Evolutionary conservation across 2,113 vertebrate genomes (phyloP).

Genomic region (Theristicus caerulescens): DNA sequence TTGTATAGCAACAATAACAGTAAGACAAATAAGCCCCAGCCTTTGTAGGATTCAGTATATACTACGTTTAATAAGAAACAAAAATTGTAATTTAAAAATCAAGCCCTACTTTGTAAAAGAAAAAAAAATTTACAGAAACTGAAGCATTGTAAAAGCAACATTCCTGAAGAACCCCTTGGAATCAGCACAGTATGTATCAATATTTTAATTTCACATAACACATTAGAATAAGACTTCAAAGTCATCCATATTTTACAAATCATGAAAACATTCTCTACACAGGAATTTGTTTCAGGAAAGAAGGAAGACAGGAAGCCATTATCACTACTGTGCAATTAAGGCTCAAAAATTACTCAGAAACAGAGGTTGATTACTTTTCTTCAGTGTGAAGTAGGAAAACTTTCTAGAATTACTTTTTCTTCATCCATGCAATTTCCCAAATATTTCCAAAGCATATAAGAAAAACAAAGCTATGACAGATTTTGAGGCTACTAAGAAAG

Average conservation of each 20-base stretch:
- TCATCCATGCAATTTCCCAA: not conserved
- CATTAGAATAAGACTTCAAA: not conserved
- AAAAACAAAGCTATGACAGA: not conserved
- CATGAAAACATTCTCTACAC: not conserved
- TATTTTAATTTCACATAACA: not conserved
- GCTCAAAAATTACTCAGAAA: not conserved
- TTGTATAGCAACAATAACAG: not conserved
- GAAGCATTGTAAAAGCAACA: not conserved
- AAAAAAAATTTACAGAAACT: not conserved
- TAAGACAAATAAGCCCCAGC: not conserved
- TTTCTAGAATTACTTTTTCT: not conserved
- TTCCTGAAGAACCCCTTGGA: not conserved
- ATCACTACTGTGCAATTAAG: not conserved
- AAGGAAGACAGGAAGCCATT: not conserved
- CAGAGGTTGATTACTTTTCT: not conserved
- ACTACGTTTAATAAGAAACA: not conserved
- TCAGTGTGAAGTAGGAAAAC: not conserved
- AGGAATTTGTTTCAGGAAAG: not conserved
- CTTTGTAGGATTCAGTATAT: not conserved
- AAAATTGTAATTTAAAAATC: not conserved
- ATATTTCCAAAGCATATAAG: not conserved
- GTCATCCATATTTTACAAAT: not conserved
- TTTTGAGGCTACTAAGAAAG: not conserved
- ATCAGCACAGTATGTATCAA: not conserved
- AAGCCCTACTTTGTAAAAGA: not conserved